A percentile compares a stretch with the other conserved stretches of the same genome.
phyloP scores from a whole-genome alignment of 64 coral and sea anemone genomes.

The Porites australiensis region DNA sequence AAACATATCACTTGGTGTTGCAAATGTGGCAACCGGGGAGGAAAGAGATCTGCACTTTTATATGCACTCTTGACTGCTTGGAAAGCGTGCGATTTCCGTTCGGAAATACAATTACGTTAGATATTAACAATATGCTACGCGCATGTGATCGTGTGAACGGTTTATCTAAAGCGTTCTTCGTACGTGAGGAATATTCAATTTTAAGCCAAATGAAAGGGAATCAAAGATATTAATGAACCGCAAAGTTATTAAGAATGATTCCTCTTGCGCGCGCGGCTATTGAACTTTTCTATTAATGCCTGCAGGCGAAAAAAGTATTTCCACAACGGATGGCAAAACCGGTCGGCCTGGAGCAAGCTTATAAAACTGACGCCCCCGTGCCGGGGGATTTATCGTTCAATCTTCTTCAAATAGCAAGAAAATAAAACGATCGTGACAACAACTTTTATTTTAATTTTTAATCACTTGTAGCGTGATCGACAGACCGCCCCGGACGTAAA shows the following conservation, averaged over 20 bases:
- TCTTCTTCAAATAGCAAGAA: not conserved
- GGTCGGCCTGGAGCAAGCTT: not conserved
- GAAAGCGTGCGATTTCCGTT: not conserved
- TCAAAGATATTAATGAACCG: not conserved
- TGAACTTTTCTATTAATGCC: not conserved
- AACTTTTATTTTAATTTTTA: conserved; percentile 21
- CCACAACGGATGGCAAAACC: not conserved
- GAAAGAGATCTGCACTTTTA: not conserved
- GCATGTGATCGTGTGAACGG: not conserved
- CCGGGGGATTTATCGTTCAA: not conserved
- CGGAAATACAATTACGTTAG: not conserved
- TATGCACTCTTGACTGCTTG: not conserved
- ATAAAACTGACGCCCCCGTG: not conserved
- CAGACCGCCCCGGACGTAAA: conserved; percentile 19
- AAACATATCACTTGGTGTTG: not conserved
- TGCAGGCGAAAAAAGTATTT: not conserved
- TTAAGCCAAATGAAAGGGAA: not conserved
- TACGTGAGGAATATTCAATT: not conserved
- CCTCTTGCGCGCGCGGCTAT: not conserved
- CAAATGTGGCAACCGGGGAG: not conserved
- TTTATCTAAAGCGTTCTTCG: not conserved
- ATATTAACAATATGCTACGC: too few relatives aligned
- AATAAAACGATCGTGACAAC: not conserved
- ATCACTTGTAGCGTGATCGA: not conserved
- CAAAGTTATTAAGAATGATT: conserved; percentile 4